Percentiles rank a stretch among this genome's conserved stretches.
Evolutionary conservation across 2,113 vertebrate species (phyloP).

Genomic region (Lampris incognitus): DNA sequence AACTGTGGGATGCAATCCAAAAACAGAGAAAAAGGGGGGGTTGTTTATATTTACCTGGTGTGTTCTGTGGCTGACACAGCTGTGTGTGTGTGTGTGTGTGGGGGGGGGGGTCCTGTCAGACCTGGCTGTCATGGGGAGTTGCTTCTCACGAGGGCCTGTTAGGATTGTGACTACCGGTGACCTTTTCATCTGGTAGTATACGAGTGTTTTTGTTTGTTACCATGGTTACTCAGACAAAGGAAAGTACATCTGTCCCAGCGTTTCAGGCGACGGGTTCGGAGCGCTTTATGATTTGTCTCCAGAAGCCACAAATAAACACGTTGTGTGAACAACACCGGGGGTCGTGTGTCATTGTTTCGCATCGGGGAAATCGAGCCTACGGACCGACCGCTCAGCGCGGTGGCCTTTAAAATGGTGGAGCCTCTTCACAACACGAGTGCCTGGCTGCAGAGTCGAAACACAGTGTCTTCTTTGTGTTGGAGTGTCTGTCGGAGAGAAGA

Average conservation of each 20-base stretch:
- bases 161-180: too few relatives aligned
- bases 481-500: not conserved
- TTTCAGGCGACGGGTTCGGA: not conserved
- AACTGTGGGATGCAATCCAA: too few relatives aligned
- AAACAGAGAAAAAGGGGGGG: too few relatives aligned
- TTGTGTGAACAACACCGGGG: not conserved
- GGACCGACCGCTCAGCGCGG: not conserved
- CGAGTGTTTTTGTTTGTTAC: not conserved
- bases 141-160: too few relatives aligned
- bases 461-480: slow-evolving; percentile 65
- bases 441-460: slow-evolving; percentile 17
- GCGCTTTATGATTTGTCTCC: slow-evolving; percentile 4
- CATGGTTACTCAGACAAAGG: not conserved
- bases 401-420: slow-evolving; percentile 38
- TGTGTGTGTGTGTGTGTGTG: too few relatives aligned
- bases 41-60: too few relatives aligned
- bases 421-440: not conserved
- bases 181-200: not conserved
- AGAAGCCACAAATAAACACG: slow-evolving; percentile 22
- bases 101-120: too few relatives aligned
- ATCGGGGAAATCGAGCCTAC: too few relatives aligned
- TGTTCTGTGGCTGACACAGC: too few relatives aligned
- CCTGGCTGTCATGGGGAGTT: too few relatives aligned
- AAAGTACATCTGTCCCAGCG: not conserved
- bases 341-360: not conserved